A percentile compares a stretch with the other conserved stretches of the same genome.
Conservation (phyloP, 2,113 vertebrate species). For the Urocynchramus pylzowi region DNA sequence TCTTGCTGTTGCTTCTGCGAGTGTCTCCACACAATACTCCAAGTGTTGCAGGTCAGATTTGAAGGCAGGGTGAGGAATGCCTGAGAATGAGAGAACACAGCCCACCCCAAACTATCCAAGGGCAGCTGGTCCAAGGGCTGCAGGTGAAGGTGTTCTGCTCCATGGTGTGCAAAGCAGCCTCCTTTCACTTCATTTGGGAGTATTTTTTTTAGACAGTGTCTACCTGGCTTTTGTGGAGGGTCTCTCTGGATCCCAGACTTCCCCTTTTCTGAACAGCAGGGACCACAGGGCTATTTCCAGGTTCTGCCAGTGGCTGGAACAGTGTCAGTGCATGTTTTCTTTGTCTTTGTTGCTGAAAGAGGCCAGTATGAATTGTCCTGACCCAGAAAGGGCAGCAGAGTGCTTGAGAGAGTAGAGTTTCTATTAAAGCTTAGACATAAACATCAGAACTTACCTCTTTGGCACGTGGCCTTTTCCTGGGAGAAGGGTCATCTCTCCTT, state of each 20-base stretch:
- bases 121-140: not conserved
- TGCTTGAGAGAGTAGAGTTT: not conserved
- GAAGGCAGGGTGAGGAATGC: not conserved
- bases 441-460: not conserved
- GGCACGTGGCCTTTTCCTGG: not conserved
- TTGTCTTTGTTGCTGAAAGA: not conserved
- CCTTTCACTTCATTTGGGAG: not conserved
- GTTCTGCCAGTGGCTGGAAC: not conserved
- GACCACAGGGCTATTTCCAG: not conserved
- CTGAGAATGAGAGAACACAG: not conserved
- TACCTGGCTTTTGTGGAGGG: not conserved
- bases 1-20: not conserved
- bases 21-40: not conserved
- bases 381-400: not conserved
- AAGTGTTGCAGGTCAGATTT: not conserved
- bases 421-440: not conserved
- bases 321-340: not conserved
- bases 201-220: fast-evolving
- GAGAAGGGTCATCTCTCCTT: not conserved
- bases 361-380: not conserved
- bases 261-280: not conserved
- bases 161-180: not conserved
- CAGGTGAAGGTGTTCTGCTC: not conserved
- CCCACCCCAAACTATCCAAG: not conserved
- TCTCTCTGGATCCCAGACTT: not conserved